A percentile compares a stretch with the other conserved stretches of the same genome.
These are phyloP conservation scores for Zaprionus lineosus DNA, from an alignment of 2,888 invertebrate genomes.

Conservation along the genomic window DNA sequence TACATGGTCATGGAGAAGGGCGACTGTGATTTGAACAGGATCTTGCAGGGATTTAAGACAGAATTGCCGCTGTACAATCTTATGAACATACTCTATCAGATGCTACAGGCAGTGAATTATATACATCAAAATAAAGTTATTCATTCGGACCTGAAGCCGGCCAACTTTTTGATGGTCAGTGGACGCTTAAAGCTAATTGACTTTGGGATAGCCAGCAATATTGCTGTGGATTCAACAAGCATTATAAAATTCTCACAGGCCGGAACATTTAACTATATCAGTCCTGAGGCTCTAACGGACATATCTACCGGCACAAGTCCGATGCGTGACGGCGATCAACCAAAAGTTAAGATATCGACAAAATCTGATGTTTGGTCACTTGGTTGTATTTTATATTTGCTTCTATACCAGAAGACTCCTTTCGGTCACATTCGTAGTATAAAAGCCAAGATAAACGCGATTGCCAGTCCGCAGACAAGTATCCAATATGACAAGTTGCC, in stretches of 20 bases:
- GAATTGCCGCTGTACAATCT: constrained; percentile 89
- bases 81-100: constrained; percentile 95
- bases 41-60: constrained; percentile 86
- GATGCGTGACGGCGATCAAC: constrained; percentile 82
- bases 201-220: constrained; percentile 96
- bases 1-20: constrained; percentile 96
- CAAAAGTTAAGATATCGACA: constrained; percentile 88
- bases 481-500: constrained; percentile 89
- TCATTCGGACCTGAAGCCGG: constrained; percentile 98
- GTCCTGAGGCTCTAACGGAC: constrained; percentile 94
- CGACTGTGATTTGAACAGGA: constrained; percentile 92
- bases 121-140: constrained; percentile 96
- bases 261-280: constrained; percentile 97
- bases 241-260: constrained; percentile 91
- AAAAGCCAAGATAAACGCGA: constrained; percentile 90
- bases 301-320: constrained; percentile 84
- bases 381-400: constrained; percentile 96
- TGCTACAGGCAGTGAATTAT: constrained; percentile 94
- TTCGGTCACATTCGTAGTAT: constrained; percentile 91
- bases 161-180: constrained; percentile 95
- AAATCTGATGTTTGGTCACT: constrained; percentile 99
- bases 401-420: constrained; percentile 95
- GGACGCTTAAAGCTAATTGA: constrained; percentile 96
- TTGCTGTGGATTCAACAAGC: constrained; percentile 94
- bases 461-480: constrained; percentile 88